Conservation (phyloP, 2,113 vertebrate genomes). For the Phodopus roborovskii region DNA sequence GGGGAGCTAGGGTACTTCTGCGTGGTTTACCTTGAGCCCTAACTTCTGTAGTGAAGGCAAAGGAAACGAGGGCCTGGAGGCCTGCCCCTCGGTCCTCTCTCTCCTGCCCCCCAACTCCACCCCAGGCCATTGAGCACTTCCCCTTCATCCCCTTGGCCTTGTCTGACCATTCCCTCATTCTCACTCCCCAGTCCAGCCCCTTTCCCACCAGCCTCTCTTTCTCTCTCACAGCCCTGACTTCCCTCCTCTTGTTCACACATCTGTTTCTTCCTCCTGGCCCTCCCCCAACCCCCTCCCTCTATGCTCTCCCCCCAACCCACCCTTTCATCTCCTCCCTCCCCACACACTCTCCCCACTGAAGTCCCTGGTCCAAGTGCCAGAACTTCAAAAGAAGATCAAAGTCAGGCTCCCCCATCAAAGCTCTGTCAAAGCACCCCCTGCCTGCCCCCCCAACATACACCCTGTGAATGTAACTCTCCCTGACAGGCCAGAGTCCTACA, state of each 20-base stretch:
- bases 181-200: background rate
- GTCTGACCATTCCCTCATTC: background rate
- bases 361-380: constrained; percentile 44
- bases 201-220: background rate
- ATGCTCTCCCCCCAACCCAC: background rate
- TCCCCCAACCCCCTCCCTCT: background rate
- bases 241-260: constrained; percentile 34
- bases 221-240: background rate
- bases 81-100: background rate
- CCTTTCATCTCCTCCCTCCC: constrained; percentile 63
- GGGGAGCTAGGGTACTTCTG: background rate
- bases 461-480: constrained; percentile 64
- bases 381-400: constrained; percentile 82
- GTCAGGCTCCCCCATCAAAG: constrained; percentile 64
- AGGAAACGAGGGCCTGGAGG: background rate
- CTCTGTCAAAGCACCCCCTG: constrained; percentile 17
- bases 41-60: background rate
- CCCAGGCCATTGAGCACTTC: accelerated
- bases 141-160: background rate
- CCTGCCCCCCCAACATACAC: background rate
- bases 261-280: constrained; percentile 55
- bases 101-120: background rate
- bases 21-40: background rate
- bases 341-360: constrained; percentile 38
- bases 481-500: constrained; percentile 30